phyloP scores from a whole-genome alignment of 1,140 invertebrate genomes.

The Drosophila tristis region DNA sequence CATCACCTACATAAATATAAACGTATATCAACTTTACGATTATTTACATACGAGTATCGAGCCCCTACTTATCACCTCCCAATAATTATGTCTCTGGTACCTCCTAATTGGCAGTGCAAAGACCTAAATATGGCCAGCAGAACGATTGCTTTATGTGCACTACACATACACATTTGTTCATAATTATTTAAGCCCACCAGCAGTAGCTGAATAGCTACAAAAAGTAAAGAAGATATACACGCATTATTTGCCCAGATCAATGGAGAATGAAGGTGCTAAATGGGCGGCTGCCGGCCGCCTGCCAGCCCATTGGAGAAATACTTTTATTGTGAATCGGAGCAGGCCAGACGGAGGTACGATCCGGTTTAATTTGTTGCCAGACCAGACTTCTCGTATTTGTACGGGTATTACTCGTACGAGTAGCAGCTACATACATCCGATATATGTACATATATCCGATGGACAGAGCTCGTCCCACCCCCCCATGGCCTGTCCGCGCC shows the following conservation, averaged over 20 bases:
- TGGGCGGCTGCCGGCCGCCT: slow-evolving; percentile 7
- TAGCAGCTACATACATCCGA: too few relatives aligned
- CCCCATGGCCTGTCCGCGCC: not conserved
- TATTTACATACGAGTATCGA: too few relatives aligned
- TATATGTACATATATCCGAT: too few relatives aligned
- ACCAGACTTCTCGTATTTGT: not conserved
- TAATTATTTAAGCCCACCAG: slow-evolving; percentile 26
- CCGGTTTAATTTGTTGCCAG: not conserved
- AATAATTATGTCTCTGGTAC: slow-evolving; percentile 36
- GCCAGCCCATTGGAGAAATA: slow-evolving; percentile 7
- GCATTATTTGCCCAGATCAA: slow-evolving; percentile 45
- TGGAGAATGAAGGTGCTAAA: slow-evolving; percentile 45
- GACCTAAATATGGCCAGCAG: slow-evolving; percentile 7
- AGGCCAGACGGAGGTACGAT: not conserved
- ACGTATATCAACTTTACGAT: not conserved
- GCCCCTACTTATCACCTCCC: slow-evolving; percentile 26
- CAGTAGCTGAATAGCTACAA: not conserved
- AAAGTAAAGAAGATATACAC: slow-evolving; percentile 16
- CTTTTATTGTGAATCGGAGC: slow-evolving; percentile 27
- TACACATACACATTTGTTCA: slow-evolving; percentile 20
- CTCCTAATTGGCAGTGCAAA: slow-evolving; percentile 41
- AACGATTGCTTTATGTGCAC: slow-evolving; percentile 22
- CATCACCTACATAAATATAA: slow-evolving; percentile 2
- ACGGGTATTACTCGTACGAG: too few relatives aligned
- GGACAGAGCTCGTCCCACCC: not conserved